phyloP scores from a whole-genome alignment of 1,140 invertebrate species.

The Sarcophaga peregrina region DNA sequence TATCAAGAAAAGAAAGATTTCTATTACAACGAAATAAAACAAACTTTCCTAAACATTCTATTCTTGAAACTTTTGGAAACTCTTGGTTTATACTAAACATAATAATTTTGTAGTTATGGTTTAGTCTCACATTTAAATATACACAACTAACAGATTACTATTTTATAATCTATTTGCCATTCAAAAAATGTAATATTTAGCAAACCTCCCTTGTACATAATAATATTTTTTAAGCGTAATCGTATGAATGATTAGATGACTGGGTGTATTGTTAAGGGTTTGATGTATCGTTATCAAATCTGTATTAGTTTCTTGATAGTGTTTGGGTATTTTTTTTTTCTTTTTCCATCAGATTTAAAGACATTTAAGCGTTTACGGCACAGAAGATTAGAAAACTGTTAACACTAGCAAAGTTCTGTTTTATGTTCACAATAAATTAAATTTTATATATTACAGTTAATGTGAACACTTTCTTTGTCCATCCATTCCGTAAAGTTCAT shows the following conservation, averaged over 20 bases:
- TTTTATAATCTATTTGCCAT: too few relatives aligned
- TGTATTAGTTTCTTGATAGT: neutral
- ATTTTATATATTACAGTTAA: neutral
- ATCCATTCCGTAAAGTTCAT: neutral
- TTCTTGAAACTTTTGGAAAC: too few relatives aligned
- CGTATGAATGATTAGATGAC: neutral
- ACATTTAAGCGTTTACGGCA: neutral
- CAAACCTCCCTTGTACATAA: too few relatives aligned
- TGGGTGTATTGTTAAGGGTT: neutral
- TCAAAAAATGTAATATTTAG: too few relatives aligned
- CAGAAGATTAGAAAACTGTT: neutral
- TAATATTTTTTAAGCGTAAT: too few relatives aligned
- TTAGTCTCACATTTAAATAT: too few relatives aligned
- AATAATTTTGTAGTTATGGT: too few relatives aligned
- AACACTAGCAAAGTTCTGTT: neutral
- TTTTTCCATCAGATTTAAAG: neutral
- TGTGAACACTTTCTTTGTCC: neutral
- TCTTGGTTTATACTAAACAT: too few relatives aligned
- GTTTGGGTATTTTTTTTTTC: neutral
- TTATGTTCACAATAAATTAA: neutral
- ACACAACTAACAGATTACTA: too few relatives aligned
- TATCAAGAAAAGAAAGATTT: too few relatives aligned
- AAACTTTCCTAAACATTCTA: too few relatives aligned
- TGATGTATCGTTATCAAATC: neutral
- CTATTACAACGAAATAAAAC: too few relatives aligned